These are phyloP conservation scores for Leptinotarsa undecemlineata DNA, from an alignment of 1,140 invertebrate genomes.

Conservation along the genomic window DNA sequence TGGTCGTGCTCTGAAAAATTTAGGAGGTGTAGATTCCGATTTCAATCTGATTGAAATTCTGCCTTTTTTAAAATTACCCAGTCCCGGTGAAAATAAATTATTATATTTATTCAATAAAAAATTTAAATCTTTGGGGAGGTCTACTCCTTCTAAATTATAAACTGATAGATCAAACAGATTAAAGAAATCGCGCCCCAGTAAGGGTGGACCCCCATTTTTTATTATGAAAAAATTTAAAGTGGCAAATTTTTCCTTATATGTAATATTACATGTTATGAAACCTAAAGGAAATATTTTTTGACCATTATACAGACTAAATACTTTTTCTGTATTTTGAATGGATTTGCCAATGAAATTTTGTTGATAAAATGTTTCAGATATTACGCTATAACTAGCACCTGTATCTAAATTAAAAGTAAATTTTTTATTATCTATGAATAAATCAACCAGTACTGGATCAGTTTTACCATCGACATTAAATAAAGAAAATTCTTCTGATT, in stretches of 20 bases:
- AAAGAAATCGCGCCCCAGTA: conserved; percentile 21
- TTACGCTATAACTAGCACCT: conserved; percentile 15
- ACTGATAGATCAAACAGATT: conserved; percentile 15
- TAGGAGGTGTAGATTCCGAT: conserved; percentile 4
- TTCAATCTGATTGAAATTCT: conserved; percentile 14
- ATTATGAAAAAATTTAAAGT: conserved; percentile 19
- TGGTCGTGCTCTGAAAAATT: conserved; percentile 22
- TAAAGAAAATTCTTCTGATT: conserved; percentile 13
- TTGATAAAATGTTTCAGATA: conserved; percentile 17
- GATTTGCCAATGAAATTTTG: conserved; percentile 13
- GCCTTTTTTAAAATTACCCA: conserved; percentile 17
- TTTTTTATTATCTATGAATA: conserved; percentile 6
- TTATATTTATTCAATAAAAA: conserved; percentile 10
- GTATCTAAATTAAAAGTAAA: conserved; percentile 20
- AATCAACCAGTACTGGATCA: neutral
- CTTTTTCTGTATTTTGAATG: conserved; percentile 9
- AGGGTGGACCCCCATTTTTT: conserved; percentile 17
- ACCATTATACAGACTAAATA: conserved; percentile 22
- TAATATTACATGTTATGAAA: conserved; percentile 9
- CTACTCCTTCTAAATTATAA: neutral
- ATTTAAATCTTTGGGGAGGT: conserved; percentile 1
- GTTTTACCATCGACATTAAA: conserved; percentile 11
- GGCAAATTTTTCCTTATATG: conserved; percentile 14
- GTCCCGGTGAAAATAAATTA: conserved; percentile 13
- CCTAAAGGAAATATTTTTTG: conserved; percentile 13